Conservation (phyloP, 1,140 invertebrate genomes). For the Cydia strobilella region DNA sequence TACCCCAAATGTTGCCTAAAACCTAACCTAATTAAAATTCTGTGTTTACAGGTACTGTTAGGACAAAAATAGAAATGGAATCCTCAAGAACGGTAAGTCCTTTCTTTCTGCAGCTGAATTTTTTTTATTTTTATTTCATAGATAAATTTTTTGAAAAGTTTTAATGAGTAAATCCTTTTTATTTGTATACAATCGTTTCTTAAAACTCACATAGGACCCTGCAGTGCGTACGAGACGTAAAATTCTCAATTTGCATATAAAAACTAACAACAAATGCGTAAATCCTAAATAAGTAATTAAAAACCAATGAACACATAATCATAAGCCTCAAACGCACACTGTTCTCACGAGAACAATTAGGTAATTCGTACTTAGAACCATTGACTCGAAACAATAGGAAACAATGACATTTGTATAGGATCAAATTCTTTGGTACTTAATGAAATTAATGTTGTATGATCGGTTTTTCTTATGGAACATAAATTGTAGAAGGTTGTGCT, state of each 20-base stretch:
- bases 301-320: neutral
- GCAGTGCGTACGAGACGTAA: neutral
- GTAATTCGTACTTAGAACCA: neutral
- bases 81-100: conserved; percentile 24
- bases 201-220: too few species aligned
- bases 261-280: neutral
- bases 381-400: neutral
- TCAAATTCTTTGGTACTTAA: neutral
- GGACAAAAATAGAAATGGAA: conserved; percentile 16
- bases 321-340: neutral
- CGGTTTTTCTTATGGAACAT: neutral
- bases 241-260: neutral
- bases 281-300: neutral
- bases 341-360: neutral
- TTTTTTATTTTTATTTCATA: too few species aligned
- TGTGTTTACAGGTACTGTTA: conserved; percentile 17
- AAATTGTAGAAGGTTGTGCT: neutral
- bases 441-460: neutral
- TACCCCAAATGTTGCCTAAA: too few species aligned
- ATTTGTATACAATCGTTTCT: too few species aligned
- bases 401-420: conserved; percentile 3
- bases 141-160: too few species aligned
- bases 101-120: neutral
- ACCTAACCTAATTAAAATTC: neutral
- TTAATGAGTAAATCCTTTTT: too few species aligned